phyloP scores from a whole-genome alignment of 2,113 vertebrate genomes.

The Chaetorhynchus papuensis region DNA sequence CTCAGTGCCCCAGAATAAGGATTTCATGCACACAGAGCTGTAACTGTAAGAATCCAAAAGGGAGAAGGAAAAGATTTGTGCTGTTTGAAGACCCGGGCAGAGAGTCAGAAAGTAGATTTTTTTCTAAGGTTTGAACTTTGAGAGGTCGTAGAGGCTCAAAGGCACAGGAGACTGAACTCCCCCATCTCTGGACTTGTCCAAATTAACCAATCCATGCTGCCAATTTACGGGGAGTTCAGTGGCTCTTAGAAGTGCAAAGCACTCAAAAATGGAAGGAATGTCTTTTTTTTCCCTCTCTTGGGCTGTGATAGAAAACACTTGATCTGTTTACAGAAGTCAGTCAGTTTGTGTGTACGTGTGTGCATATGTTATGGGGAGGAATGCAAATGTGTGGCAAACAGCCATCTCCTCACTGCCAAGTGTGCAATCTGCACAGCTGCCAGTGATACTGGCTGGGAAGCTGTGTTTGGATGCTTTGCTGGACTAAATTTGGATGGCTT shows the following conservation, averaged over 20 bases:
- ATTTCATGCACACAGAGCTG: not conserved
- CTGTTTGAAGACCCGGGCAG: not conserved
- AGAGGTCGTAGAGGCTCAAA: not conserved
- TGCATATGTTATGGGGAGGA: not conserved
- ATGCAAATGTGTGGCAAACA: not conserved
- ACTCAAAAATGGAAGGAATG: not conserved
- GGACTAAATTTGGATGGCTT: not conserved
- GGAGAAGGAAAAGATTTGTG: not conserved
- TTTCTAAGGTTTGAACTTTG: not conserved
- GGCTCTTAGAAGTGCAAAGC: not conserved
- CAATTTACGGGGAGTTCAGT: fast-evolving
- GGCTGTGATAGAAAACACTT: not conserved
- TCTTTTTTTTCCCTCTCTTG: not conserved
- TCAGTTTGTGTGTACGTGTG: not conserved
- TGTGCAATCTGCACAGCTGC: not conserved
- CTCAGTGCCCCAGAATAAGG: not conserved
- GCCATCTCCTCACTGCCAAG: not conserved
- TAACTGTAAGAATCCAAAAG: not conserved
- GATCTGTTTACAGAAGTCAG: not conserved
- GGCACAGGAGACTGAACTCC: not conserved
- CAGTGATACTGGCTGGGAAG: not conserved
- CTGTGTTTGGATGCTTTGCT: not conserved
- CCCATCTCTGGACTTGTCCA: not conserved
- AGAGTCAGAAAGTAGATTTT: not conserved
- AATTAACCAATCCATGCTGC: not conserved